Percentiles rank a stretch among this genome's conserved stretches.
Evolutionary conservation across 2,888 invertebrate species (phyloP).

Genomic region (Pseudanteris insignis): DNA sequence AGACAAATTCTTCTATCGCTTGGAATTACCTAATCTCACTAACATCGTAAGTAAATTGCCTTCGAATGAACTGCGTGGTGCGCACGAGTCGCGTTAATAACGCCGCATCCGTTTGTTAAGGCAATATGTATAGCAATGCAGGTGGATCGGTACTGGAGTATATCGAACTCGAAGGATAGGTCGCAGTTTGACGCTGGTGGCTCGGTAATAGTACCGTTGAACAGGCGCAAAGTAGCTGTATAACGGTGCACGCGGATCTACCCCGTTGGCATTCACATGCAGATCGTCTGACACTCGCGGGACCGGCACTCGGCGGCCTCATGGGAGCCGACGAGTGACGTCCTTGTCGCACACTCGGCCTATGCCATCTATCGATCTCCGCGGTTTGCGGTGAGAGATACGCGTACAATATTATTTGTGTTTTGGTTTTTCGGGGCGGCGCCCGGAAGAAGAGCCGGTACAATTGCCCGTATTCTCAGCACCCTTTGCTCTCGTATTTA

Average conservation of each 20-base stretch:
- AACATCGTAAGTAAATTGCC: neutral
- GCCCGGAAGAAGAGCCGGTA: constrained; percentile 55
- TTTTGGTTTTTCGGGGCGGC: constrained; percentile 65
- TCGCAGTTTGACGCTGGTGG: constrained; percentile 14
- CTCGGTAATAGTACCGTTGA: constrained; percentile 1
- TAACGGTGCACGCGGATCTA: constrained; percentile 63
- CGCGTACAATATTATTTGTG: constrained; percentile 60
- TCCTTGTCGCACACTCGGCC: constrained; percentile 15
- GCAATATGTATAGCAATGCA: no score
- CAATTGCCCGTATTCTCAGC: constrained; percentile 57
- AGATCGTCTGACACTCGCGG: constrained; percentile 59
- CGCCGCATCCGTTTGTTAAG: no score
- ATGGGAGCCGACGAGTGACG: constrained; percentile 47
- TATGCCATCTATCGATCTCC: constrained; percentile 42
- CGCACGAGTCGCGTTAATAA: neutral
- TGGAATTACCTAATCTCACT: no score
- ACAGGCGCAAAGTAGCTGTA: constrained; percentile 33
- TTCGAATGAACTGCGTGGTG: neutral
- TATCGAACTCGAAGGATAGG: constrained; percentile 42
- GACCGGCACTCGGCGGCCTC: constrained; percentile 42
- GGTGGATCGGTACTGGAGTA: no score
- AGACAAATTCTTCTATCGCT: no score
- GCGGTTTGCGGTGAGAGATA: constrained; percentile 50
- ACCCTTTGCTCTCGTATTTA: constrained; percentile 34
- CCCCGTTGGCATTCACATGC: constrained; percentile 63